Percentiles rank a stretch among this genome's conserved stretches.
phyloP scores from a whole-genome alignment of 2,888 invertebrate genomes.

The Lasioglossum villosulum region DNA sequence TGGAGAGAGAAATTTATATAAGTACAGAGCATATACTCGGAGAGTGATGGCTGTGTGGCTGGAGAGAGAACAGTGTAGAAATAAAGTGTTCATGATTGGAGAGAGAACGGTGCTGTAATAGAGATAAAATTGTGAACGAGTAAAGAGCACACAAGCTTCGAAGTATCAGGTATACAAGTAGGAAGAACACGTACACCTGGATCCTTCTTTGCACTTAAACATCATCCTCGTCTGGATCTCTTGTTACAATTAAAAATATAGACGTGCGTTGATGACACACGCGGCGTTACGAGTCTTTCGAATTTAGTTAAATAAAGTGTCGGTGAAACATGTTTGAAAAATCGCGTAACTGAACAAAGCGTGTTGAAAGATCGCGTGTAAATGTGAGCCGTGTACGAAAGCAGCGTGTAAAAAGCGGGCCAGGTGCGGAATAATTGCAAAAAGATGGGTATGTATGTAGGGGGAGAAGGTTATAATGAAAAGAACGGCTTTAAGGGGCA shows the following conservation, averaged over 20 bases:
- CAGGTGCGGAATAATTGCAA: neutral
- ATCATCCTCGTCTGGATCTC: neutral
- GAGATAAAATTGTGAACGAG: neutral
- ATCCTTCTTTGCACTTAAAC: neutral
- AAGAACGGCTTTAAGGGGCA: neutral
- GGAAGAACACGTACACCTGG: neutral
- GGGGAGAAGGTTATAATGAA: neutral
- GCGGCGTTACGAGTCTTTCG: too few relatives aligned
- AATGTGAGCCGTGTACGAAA: neutral
- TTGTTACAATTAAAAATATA: neutral
- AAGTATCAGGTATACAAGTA: neutral
- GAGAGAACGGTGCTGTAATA: neutral
- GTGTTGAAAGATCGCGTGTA: neutral
- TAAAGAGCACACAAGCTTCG: neutral
- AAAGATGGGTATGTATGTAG: neutral
- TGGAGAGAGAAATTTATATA: slow-evolving; percentile 11
- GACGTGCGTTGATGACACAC: neutral
- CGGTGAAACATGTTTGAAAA: too few relatives aligned
- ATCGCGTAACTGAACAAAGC: neutral
- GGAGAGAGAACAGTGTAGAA: neutral
- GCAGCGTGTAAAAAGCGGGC: neutral
- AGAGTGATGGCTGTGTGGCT: neutral
- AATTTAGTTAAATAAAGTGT: too few relatives aligned
- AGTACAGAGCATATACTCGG: neutral
- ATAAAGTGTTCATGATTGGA: neutral